These are phyloP conservation scores for Tinea pellionella DNA, from an alignment of 2,888 invertebrate genomes.

Conservation along the genomic window DNA sequence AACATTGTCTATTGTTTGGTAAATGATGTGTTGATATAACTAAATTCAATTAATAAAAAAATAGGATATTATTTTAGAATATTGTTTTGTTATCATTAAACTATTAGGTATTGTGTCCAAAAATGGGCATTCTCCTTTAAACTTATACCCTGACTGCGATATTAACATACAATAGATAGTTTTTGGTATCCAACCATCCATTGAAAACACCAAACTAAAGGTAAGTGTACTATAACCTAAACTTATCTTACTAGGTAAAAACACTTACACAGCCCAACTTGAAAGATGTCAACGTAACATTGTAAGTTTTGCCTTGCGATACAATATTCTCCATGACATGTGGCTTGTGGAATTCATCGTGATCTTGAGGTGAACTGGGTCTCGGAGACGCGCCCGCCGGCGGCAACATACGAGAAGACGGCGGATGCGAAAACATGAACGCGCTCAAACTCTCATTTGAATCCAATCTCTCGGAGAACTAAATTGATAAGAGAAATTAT, in stretches of 20 bases:
- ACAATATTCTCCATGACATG: conserved; percentile 58
- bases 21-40: too few species aligned
- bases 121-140: too few species aligned
- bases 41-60: too few species aligned
- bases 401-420: conserved; percentile 16
- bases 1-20: too few species aligned
- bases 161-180: too few species aligned
- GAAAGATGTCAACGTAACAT: conserved; percentile 46
- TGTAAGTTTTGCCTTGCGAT: conserved; percentile 52
- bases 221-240: neutral
- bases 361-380: conserved; percentile 29
- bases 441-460: neutral
- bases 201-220: too few species aligned
- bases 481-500: neutral
- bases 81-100: too few species aligned
- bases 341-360: conserved; percentile 32
- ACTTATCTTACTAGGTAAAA: neutral
- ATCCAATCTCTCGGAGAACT: neutral
- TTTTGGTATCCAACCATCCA: too few species aligned
- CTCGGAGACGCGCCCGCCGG: conserved; percentile 19
- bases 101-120: too few species aligned
- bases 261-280: conserved; percentile 34
- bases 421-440: conserved; percentile 23
- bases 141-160: too few species aligned
- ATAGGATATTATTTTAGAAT: too few species aligned